These are phyloP conservation scores for Panzeria rudis DNA, from an alignment of 2,888 invertebrate genomes.

Conservation along the genomic window DNA sequence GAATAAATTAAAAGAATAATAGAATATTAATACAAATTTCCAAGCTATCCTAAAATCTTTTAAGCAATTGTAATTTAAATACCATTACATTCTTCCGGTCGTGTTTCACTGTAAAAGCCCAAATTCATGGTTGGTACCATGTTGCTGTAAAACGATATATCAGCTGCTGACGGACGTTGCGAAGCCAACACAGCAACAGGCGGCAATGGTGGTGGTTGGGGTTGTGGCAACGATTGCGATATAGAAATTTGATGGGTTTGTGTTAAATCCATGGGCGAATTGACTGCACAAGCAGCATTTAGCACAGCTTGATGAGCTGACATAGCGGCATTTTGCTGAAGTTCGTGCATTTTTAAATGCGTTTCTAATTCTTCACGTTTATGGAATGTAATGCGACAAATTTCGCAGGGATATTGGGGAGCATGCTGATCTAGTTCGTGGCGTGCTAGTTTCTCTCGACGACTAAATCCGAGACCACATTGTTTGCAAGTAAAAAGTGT, in stretches of 20 bases:
- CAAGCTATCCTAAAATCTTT: neutral
- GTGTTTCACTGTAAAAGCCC: conserved; percentile 82
- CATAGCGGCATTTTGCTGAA: conserved; percentile 79
- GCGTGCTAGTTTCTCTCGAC: conserved; percentile 87
- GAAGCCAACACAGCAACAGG: conserved; percentile 44
- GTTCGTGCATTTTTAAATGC: conserved; percentile 81
- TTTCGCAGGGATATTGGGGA: conserved; percentile 86
- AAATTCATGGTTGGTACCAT: conserved; percentile 82
- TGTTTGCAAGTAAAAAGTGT: conserved; percentile 88
- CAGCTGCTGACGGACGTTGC: conserved; percentile 76
- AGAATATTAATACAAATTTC: neutral
- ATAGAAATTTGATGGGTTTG: conserved; percentile 52
- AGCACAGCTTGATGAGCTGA: conserved; percentile 66
- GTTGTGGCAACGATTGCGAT: conserved; percentile 57
- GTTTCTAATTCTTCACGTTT: conserved; percentile 79
- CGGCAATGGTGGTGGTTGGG: conserved; percentile 60
- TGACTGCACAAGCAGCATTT: conserved; percentile 57
- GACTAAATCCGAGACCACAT: conserved; percentile 85
- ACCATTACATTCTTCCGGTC: conserved; percentile 79
- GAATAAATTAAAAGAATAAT: neutral
- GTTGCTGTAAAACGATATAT: conserved; percentile 79
- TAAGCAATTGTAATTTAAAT: conserved; percentile 56
- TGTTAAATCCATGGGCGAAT: conserved; percentile 46
- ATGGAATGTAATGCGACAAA: conserved; percentile 84
- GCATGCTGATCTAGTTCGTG: conserved; percentile 88